phyloP scores from a whole-genome alignment of 2,888 invertebrate species.

The Athalia cordata region DNA sequence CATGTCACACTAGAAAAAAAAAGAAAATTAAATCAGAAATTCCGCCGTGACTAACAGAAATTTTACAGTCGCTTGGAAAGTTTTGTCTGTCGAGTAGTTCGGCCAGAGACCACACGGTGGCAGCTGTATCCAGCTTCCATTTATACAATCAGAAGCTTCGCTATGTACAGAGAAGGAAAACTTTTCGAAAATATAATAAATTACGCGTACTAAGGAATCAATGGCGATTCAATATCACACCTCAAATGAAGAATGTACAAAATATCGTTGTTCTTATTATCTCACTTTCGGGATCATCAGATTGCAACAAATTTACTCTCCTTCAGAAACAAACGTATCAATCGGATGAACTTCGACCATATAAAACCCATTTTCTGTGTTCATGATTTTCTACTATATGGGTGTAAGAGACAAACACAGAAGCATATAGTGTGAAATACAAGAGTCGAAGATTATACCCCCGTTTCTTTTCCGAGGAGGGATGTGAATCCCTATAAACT shows the following conservation, averaged over 20 bases:
- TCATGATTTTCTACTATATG: not conserved
- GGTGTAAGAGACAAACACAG: not conserved
- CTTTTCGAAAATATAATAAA: no score
- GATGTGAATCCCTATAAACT: slow-evolving; percentile 10
- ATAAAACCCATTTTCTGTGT: no score
- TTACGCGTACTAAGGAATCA: no score
- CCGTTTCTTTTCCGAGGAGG: not conserved
- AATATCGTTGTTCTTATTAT: no score
- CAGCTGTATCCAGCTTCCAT: slow-evolving; percentile 35
- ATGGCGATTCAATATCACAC: no score
- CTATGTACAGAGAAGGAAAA: no score
- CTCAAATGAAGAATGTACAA: no score
- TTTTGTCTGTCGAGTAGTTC: slow-evolving; percentile 32
- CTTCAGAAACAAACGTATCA: no score
- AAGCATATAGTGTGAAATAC: not conserved
- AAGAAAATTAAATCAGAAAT: not conserved
- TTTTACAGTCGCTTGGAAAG: slow-evolving; percentile 22
- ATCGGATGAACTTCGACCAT: no score
- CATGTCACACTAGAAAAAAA: not conserved
- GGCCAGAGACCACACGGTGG: slow-evolving; percentile 17
- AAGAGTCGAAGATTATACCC: slow-evolving; percentile 8
- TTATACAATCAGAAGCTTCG: not conserved
- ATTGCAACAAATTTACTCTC: no score
- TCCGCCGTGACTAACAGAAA: slow-evolving; percentile 7
- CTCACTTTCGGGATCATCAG: no score